Percentiles rank a stretch among this genome's conserved stretches.
phyloP scores from a whole-genome alignment of 2,888 invertebrate genomes.

The Paralinhomoeus sp. region DNA sequence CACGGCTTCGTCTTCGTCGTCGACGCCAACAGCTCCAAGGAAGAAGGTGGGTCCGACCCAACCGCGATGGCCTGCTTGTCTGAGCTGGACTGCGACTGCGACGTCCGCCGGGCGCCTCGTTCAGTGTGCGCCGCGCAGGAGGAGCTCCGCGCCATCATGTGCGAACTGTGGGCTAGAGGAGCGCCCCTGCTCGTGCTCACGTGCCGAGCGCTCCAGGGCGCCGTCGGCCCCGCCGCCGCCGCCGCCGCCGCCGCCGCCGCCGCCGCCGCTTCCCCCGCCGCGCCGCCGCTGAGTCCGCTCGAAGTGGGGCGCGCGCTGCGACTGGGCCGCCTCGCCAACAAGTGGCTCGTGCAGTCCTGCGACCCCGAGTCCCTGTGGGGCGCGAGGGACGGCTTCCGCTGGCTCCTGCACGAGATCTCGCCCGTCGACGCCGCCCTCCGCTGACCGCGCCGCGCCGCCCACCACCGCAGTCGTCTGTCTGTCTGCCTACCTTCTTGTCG shows the following conservation, averaged over 20 bases:
- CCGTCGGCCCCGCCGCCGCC: background rate
- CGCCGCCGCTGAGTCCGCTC: slow-evolving; percentile 1
- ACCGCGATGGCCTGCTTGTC: too few species aligned
- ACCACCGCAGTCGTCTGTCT: too few species aligned
- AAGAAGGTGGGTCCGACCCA: slow-evolving; percentile 3
- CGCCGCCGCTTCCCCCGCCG: background rate
- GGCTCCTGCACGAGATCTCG: slow-evolving; percentile 2
- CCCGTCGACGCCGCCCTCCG: too few species aligned
- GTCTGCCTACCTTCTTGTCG: too few species aligned
- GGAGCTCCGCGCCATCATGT: slow-evolving; percentile 4
- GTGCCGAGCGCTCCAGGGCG: background rate
- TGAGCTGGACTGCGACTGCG: too few species aligned
- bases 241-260: background rate
- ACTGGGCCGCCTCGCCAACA: slow-evolving; percentile 1
- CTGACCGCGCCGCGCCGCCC: too few species aligned
- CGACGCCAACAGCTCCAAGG: background rate
- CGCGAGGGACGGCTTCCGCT: slow-evolving; percentile 2
- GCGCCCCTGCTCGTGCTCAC: slow-evolving; percentile 4
- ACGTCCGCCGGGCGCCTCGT: too few species aligned
- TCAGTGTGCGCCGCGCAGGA: slow-evolving; percentile 1
- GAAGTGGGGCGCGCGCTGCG: slow-evolving; percentile 1
- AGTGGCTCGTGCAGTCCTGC: slow-evolving; percentile 2
- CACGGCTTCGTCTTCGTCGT: slow-evolving; percentile 4
- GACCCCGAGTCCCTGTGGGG: slow-evolving; percentile 1
- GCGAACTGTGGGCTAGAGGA: slow-evolving; percentile 3